A percentile compares a stretch with the other conserved stretches of the same genome.
Conservation (phyloP, 2,888 invertebrate species). For the Gymnocheta viridis region DNA sequence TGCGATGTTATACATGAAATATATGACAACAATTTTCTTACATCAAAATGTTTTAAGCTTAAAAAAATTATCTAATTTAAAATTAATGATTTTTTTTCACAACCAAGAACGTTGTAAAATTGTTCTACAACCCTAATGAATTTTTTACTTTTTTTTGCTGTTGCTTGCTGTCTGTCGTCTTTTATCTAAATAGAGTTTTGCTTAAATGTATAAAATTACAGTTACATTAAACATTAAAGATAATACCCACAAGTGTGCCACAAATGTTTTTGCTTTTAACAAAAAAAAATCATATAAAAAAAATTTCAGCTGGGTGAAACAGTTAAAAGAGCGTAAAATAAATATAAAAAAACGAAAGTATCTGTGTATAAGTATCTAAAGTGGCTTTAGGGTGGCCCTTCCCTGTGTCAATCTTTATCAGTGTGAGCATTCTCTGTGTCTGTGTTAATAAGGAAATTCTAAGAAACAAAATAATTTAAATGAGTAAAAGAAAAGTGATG, state of each 20-base stretch:
- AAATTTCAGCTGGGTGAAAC: slow-evolving; percentile 11
- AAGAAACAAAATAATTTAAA: slow-evolving; percentile 38
- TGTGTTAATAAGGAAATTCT: slow-evolving; percentile 61
- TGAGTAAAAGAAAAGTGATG: neutral
- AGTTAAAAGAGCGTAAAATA: neutral
- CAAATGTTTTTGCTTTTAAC: slow-evolving; percentile 31
- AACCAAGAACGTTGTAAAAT: neutral
- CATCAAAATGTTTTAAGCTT: too few species aligned
- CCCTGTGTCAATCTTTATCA: neutral
- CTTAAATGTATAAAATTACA: slow-evolving; percentile 66
- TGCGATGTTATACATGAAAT: too few species aligned
- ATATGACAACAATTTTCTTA: too few species aligned
- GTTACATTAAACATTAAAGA: slow-evolving; percentile 64
- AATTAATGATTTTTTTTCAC: slow-evolving; percentile 36
- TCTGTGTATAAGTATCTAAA: slow-evolving; percentile 25
- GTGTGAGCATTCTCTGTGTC: neutral
- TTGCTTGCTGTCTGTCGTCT: neutral
- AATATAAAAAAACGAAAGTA: neutral
- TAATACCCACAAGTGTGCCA: slow-evolving; percentile 70
- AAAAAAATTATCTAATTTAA: slow-evolving; percentile 30
- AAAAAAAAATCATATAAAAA: neutral
- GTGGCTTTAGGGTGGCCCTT: slow-evolving; percentile 39
- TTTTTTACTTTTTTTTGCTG: neutral
- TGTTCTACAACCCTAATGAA: slow-evolving; percentile 24
- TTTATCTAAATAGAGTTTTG: slow-evolving; percentile 21